phyloP scores from a whole-genome alignment of 2,888 invertebrate genomes.

The Oscheius sp. region DNA sequence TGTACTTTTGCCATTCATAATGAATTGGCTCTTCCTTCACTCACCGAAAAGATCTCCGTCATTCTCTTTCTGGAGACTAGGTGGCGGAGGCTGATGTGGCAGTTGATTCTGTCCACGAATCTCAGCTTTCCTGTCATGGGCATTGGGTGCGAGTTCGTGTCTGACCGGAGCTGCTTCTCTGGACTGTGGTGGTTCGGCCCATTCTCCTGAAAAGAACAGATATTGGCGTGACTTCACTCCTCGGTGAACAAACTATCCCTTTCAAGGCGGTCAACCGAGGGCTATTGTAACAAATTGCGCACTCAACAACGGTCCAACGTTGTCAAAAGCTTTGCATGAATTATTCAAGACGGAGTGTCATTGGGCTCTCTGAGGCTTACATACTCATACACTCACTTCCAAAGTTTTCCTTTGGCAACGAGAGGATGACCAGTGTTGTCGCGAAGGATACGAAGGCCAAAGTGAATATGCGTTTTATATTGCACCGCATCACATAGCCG shows the following conservation, averaged over 20 bases:
- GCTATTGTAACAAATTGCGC: conserved; percentile 1
- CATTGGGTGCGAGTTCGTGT: conserved; percentile 4
- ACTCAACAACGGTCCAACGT: not conserved
- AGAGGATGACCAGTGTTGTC: conserved; percentile 65
- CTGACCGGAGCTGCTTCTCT: conserved; percentile 33
- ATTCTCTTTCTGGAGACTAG: conserved; percentile 42
- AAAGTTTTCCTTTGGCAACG: conserved; percentile 55
- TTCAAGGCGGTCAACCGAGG: not conserved
- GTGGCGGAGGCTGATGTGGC: conserved; percentile 57
- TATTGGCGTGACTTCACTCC: no score
- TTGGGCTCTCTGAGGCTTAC: not conserved
- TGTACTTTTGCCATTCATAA: conserved; percentile 16
- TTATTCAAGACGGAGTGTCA: not conserved
- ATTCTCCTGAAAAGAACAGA: conserved; percentile 46
- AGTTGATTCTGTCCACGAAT: conserved; percentile 48
- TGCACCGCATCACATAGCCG: conserved; percentile 62
- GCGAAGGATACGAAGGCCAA: conserved; percentile 65
- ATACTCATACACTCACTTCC: conserved; percentile 43
- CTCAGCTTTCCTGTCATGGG: conserved; percentile 5
- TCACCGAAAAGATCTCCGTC: conserved; percentile 50
- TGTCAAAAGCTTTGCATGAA: conserved; percentile 2
- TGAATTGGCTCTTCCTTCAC: conserved; percentile 14
- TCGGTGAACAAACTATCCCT: no score
- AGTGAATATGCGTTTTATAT: conserved; percentile 66
- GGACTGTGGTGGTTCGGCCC: conserved; percentile 47